Conservation (phyloP, 2,888 invertebrate genomes). For the Margaritifera margaritifera region DNA sequence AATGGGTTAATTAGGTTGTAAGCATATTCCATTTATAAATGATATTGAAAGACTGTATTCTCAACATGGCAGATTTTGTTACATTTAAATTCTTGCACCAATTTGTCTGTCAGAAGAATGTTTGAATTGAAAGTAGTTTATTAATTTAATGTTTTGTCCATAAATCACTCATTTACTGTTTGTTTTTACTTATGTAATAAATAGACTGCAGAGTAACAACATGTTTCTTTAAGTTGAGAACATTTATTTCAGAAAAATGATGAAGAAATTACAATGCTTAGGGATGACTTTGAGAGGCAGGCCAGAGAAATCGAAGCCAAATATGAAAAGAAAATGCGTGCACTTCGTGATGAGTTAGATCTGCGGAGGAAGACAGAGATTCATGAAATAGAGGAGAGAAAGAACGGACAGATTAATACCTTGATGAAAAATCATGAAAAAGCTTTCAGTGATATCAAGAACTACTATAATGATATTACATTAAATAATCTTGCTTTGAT, state of each 20-base stretch:
- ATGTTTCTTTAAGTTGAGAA: not conserved
- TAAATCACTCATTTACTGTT: too few relatives aligned
- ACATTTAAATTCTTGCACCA: too few relatives aligned
- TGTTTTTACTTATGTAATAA: not conserved
- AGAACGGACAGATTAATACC: conserved; percentile 88
- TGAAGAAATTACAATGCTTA: conserved; percentile 77
- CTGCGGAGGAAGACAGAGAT: conserved; percentile 73
- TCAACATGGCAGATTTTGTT: too few relatives aligned
- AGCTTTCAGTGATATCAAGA: conserved; percentile 91
- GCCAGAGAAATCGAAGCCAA: conserved; percentile 81
- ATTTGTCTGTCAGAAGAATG: too few relatives aligned
- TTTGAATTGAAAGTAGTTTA: too few relatives aligned
- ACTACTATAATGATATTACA: conserved; percentile 95
- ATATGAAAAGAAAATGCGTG: conserved; percentile 83
- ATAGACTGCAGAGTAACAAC: not conserved
- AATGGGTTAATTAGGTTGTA: too few relatives aligned
- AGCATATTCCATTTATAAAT: too few relatives aligned
- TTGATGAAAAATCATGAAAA: conserved; percentile 87
- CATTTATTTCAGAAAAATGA: conserved; percentile 72
- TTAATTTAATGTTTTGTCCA: too few relatives aligned
- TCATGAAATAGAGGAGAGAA: conserved; percentile 89
- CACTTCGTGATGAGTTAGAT: conserved; percentile 84
- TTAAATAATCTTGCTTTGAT: conserved; percentile 93
- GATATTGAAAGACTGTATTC: too few relatives aligned
- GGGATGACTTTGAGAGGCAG: conserved; percentile 80